These are phyloP conservation scores for Melinaea menophilus DNA, from an alignment of 2,888 invertebrate genomes.

Conservation along the genomic window DNA sequence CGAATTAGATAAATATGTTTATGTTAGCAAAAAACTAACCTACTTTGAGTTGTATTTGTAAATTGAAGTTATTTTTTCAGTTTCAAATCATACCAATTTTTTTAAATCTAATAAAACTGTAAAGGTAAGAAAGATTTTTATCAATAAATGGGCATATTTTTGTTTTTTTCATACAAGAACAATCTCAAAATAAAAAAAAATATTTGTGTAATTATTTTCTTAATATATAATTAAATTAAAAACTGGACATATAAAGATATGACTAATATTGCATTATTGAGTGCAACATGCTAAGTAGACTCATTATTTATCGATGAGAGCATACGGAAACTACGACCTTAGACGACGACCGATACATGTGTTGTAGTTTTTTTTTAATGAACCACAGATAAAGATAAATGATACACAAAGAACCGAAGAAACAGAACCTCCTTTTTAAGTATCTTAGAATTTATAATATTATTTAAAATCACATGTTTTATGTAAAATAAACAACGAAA, in stretches of 20 bases:
- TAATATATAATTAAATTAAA: too few species aligned
- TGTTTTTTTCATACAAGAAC: too few species aligned
- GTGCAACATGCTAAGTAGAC: conserved; percentile 13
- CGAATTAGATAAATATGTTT: too few species aligned
- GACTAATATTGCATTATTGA: not conserved
- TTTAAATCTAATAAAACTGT: too few species aligned
- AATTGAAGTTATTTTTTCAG: too few species aligned
- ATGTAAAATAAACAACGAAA: not conserved
- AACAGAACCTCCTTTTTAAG: not conserved
- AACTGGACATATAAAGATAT: not conserved
- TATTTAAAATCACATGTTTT: not conserved
- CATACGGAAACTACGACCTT: conserved; percentile 16
- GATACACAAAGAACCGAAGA: not conserved
- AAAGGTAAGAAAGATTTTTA: too few species aligned
- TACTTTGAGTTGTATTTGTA: too few species aligned
- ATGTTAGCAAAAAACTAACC: too few species aligned
- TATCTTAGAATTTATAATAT: not conserved
- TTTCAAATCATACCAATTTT: too few species aligned
- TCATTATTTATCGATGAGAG: conserved; percentile 15
- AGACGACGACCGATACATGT: conserved; percentile 9
- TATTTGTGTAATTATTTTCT: not conserved
- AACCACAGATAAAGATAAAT: not conserved
- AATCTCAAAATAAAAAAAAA: not conserved
- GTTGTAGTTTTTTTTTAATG: conserved; percentile 8
- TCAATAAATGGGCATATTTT: too few species aligned